Conservation (phyloP, 2,113 vertebrate genomes). For the Ptyas mucosa region DNA sequence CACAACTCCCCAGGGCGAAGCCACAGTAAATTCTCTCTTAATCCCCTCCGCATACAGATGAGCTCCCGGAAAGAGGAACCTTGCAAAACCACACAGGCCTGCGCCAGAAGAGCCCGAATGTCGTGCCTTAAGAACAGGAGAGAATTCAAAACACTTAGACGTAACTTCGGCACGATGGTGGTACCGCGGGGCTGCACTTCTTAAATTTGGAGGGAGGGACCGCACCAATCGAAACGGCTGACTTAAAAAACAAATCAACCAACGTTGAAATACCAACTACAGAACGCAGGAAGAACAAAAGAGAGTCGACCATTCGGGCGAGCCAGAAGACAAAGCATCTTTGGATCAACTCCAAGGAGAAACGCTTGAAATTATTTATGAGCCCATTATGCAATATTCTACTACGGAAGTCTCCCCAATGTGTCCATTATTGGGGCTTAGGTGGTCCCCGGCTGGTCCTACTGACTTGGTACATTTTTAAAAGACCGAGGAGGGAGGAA, state of each 20-base stretch:
- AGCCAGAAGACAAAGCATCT: not conserved
- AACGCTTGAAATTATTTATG: slow-evolving; percentile 49
- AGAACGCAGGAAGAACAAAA: not conserved
- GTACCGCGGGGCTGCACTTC: slow-evolving; percentile 14
- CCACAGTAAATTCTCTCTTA: slow-evolving; percentile 89
- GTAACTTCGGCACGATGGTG: not conserved
- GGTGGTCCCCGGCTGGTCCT: not conserved
- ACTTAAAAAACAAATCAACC: not conserved
- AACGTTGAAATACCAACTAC: slow-evolving; percentile 18
- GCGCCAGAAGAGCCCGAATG: slow-evolving; percentile 50
- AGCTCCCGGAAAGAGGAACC: slow-evolving; percentile 76
- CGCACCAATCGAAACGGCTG: slow-evolving; percentile 33
- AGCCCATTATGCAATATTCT: slow-evolving; percentile 48
- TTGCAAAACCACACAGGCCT: slow-evolving; percentile 65
- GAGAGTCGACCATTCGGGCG: not conserved
- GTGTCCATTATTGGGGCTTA: not conserved
- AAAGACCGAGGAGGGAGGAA: not conserved
- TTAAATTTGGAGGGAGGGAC: not conserved
- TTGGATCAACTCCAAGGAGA: slow-evolving; percentile 17
- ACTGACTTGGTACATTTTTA: not conserved
- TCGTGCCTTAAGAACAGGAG: slow-evolving; percentile 67
- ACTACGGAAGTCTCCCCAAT: not conserved
- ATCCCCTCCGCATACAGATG: slow-evolving; percentile 93
- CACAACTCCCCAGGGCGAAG: slow-evolving; percentile 81
- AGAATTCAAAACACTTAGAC: slow-evolving; percentile 33